Conservation (phyloP, 1,140 invertebrate species). For the Elysia chlorotica region DNA sequence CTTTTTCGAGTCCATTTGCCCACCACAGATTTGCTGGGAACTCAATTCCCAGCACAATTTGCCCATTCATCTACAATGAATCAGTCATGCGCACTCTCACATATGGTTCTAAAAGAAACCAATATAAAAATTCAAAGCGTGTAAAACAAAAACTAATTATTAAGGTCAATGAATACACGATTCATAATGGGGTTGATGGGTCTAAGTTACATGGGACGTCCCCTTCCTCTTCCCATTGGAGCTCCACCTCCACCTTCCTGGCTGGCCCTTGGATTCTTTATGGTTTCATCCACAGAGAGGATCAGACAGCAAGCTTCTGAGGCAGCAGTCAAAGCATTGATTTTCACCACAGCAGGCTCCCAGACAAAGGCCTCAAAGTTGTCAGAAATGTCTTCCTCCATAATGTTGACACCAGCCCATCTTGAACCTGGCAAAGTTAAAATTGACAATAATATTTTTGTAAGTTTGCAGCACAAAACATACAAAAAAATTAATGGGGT, state of each 20-base stretch:
- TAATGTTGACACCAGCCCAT: conserved; percentile 97
- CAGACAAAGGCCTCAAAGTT: conserved; percentile 94
- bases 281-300: conserved; percentile 97
- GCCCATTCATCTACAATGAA: too few species aligned
- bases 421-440: conserved; percentile 66
- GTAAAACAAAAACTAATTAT: too few species aligned
- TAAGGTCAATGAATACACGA: too few species aligned
- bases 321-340: conserved; percentile 95
- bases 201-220: conserved; percentile 55
- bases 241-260: conserved; percentile 33
- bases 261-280: conserved; percentile 81
- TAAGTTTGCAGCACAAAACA: background rate
- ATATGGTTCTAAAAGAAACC: too few species aligned
- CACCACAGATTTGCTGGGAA: too few species aligned
- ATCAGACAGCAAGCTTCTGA: conserved; percentile 95
- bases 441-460: background rate
- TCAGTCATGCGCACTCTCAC: too few species aligned
- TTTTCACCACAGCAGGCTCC: conserved; percentile 96
- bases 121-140: too few species aligned
- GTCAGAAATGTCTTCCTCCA: conserved; percentile 90
- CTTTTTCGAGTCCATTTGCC: too few species aligned
- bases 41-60: too few species aligned
- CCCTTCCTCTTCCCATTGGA: conserved; percentile 51
- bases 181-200: too few species aligned
- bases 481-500: background rate